Evolutionary conservation across 2,888 invertebrate genomes (phyloP), one percentile per base, ranked within the genome.

Genomic region (Lasioglossum malachurum): DNA sequence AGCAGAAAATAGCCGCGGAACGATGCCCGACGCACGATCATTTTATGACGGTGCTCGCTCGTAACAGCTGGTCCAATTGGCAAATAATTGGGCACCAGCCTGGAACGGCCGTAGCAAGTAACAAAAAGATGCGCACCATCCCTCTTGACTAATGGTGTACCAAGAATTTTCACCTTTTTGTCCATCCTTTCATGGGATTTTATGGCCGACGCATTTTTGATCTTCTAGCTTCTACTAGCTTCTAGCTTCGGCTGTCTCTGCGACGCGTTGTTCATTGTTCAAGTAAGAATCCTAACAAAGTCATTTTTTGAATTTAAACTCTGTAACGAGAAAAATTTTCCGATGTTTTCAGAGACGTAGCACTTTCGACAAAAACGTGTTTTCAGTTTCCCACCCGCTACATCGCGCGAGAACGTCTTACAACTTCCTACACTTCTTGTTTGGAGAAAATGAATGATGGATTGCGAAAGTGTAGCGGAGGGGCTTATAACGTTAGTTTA

Each of bases 1-100:
- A n/a, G 38, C 27, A 44, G 72, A 41, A 78, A 78, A 71, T 71
- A 71, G 49, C n/a, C 38, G 49, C 8, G 49, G 53, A 38, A 49
- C 35, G 38, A 23, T 23, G 74, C 23, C 31, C 64, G 64, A n/a
- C n/a, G 27, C 60, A 38, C 67, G 71, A 78, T 78, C 19, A 78
- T 72, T 72, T 78, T 78, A 57, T 44, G 41, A 23, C 27, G 41
- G 31, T 31, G 78, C 38, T 53, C 35, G 69, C 12, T 53, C 67
- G 78, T 69, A 35, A 41, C 69, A 7, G 49, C 46, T 71, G 69
- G 69, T 16, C 71, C 27, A 41, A 49, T 53, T 53, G 69, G 53
- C 12, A 38, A 71, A 23, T 71, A 78, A 78, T 49, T 78, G 53
- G 38, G 35, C 69, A 23, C 46, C 46, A 14, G n/a, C 4, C 31